Base-by-base conservation (phyloP, 2,888 invertebrate species). In the Serripes groenlandicus region DNA sequence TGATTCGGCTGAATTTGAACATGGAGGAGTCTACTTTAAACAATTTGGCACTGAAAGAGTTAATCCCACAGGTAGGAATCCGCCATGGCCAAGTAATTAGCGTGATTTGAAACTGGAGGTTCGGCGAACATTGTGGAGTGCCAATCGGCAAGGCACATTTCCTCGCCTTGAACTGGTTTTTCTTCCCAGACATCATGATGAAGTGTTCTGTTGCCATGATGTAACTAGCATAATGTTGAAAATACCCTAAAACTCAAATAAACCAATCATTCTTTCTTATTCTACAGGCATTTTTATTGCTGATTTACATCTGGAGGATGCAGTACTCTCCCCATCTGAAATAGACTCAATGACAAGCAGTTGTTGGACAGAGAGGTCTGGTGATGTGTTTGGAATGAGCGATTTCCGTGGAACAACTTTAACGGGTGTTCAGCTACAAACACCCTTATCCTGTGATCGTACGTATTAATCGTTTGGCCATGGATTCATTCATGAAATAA, bases 271-370 rank as follows among this genome's bases (percentile, higher is more conserved):
- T 71, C 3, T 54, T 30, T 3, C 32, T 0, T 28, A 26, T 58
- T 66, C 66, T 32, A n/a, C 42, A 76, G 76, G 76, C 21, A 30
- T 76, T 15, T 70, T 70, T 23, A 56, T 76, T 5, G 69, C 76
- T 23, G 76, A 69, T 42, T 60, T 76, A 3, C 69, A 76, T 58
- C 7, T 76, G 9, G 28, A 60, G 1, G 69, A 52, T 21, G 60
- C 26, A 21, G 70, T 76, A 23, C 5, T 76, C 1, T 30, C 58
- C 3, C 49, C 54, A 23, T 52, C 69, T 3, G 76, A 76, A 18
- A 60, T 76, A 32, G 9, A 18, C 3, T 58, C 66, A 26, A 58
- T 60, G 69, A 30, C 76, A 15, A 42, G 32, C 21, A 69, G 54
- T 7, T 76, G 76, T 42, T 60, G 58, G 28, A 60, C 34, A 1